Conservation (phyloP, 1,140 invertebrate genomes). For the Drosophila rufa region DNA sequence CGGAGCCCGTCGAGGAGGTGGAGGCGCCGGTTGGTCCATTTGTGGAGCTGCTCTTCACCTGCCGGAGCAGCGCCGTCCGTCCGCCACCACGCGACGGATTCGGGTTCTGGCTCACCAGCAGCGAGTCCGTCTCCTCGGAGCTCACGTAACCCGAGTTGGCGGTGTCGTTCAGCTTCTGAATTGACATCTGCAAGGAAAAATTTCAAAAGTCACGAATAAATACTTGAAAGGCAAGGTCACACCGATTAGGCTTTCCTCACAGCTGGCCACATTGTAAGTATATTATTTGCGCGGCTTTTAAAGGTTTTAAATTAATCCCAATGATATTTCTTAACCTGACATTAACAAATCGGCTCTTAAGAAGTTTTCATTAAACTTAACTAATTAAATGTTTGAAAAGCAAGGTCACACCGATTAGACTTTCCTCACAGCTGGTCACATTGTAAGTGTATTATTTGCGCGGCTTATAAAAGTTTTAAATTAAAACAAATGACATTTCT, state of each 20-base stretch:
- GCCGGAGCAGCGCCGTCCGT: conserved; percentile 60
- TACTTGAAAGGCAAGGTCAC: neutral
- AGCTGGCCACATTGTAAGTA: neutral
- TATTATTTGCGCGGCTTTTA: neutral
- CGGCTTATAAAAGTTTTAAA: too few species aligned
- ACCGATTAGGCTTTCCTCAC: neutral
- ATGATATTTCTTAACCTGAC: too few species aligned
- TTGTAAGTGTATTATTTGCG: neutral
- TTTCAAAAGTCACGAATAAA: neutral
- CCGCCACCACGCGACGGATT: conserved; percentile 68
- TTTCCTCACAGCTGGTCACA: neutral
- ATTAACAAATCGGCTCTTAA: too few species aligned
- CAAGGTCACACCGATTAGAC: too few species aligned
- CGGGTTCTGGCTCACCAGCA: conserved; percentile 86
- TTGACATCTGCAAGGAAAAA: conserved; percentile 78
- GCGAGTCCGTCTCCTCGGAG: conserved; percentile 92
- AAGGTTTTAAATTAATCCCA: too few species aligned
- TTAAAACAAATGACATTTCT: too few species aligned
- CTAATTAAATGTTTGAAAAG: neutral
- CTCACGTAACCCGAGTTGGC: conserved; percentile 89
- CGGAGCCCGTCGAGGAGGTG: conserved; percentile 82
- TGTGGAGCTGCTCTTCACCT: conserved; percentile 70
- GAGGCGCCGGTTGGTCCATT: conserved; percentile 85
- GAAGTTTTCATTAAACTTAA: too few species aligned
- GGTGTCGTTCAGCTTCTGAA: conserved; percentile 85